These are phyloP conservation scores for Chanos chanos DNA, from an alignment of 2,797 vertebrate species.

Conservation along the genomic window DNA sequence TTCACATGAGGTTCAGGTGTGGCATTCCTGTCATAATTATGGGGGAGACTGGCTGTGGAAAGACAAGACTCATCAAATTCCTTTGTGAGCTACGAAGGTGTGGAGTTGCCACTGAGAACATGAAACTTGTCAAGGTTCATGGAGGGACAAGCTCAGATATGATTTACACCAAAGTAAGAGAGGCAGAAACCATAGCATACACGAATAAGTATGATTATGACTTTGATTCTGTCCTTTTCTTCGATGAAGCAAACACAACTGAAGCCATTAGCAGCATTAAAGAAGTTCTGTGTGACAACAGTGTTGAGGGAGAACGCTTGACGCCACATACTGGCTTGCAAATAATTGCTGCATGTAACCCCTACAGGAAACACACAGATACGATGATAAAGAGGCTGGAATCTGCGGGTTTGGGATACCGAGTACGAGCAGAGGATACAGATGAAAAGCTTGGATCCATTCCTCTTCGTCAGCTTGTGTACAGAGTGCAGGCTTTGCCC, in stretches of 20 bases:
- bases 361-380: conserved; percentile 88
- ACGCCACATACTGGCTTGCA: conserved; percentile 67
- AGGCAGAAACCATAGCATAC: conserved; percentile 75
- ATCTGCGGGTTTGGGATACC: conserved; percentile 88
- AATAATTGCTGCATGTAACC: conserved; percentile 95
- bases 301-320: conserved; percentile 75
- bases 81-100: conserved; percentile 80
- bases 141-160: conserved; percentile 87
- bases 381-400: conserved; percentile 88
- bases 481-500: conserved; percentile 91
- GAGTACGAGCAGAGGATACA: conserved; percentile 83
- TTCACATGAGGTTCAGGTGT: conserved; percentile 95
- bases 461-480: conserved; percentile 94
- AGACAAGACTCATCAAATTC: conserved; percentile 89
- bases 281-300: conserved; percentile 89
- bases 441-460: conserved; percentile 88
- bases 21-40: conserved; percentile 94
- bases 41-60: conserved; percentile 97
- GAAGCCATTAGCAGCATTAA: conserved; percentile 93
- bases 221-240: conserved; percentile 89
- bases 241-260: conserved; percentile 95
- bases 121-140: conserved; percentile 94
- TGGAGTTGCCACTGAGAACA: conserved; percentile 70
- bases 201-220: conserved; percentile 69
- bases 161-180: conserved; percentile 79